A percentile compares a stretch with the other conserved stretches of the same genome.
Conservation (phyloP, 2,888 invertebrate species). For the Diarsia brunnea region DNA sequence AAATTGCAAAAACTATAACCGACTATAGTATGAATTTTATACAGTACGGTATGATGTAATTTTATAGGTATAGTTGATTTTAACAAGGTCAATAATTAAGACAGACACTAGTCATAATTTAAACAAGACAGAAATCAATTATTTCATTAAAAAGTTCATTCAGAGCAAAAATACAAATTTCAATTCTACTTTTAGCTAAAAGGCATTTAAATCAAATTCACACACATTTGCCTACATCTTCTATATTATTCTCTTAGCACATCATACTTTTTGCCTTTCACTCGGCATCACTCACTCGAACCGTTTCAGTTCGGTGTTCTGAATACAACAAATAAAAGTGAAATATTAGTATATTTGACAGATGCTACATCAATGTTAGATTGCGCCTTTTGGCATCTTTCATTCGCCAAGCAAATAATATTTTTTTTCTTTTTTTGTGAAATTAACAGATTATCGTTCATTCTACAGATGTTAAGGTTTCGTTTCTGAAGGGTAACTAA, state of each 20-base stretch:
- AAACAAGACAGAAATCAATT: not conserved
- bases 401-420: not conserved
- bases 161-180: not conserved
- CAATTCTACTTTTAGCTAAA: not conserved
- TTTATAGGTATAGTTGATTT: no score
- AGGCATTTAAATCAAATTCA: not conserved
- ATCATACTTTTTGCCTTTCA: not conserved
- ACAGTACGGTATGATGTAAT: no score
- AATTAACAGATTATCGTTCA: not conserved
- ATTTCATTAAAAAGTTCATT: not conserved
- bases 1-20: no score
- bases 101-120: no score
- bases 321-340: not conserved
- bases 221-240: not conserved
- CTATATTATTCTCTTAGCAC: not conserved
- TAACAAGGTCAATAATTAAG: no score
- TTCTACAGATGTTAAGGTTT: not conserved
- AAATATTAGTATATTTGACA: not conserved
- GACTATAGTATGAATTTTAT: no score
- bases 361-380: not conserved
- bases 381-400: not conserved
- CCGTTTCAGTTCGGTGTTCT: no score
- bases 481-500: no score
- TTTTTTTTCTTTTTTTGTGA: not conserved
- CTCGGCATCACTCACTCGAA: no score